Evolutionary conservation across 2,888 invertebrate species (phyloP).

Genomic region (Drosophila mimetica): DNA sequence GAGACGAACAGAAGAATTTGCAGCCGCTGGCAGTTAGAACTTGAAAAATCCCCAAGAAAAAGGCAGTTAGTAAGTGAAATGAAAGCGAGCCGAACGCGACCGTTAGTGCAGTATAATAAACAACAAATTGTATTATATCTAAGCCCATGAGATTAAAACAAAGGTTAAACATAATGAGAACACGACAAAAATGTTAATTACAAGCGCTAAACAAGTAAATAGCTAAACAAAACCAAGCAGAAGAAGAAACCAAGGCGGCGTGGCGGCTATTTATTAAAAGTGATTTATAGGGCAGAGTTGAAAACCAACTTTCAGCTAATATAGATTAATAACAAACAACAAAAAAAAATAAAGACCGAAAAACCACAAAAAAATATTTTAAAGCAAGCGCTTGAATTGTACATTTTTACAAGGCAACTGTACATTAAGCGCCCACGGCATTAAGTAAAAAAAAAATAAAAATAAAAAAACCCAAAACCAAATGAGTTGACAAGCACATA

Average conservation of each 20-base stretch:
- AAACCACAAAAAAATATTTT: constrained; percentile 61
- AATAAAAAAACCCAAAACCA: constrained; percentile 47
- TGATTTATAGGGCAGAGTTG: constrained; percentile 63
- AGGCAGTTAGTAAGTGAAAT: constrained; percentile 20
- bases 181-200: constrained; percentile 53
- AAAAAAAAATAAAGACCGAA: constrained; percentile 38
- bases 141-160: constrained; percentile 52
- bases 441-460: constrained; percentile 46
- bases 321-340: constrained; percentile 55
- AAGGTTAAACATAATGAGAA: constrained; percentile 67
- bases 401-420: constrained; percentile 78
- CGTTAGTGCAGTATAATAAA: constrained; percentile 56
- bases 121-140: constrained; percentile 77
- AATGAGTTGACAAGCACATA: constrained; percentile 50
- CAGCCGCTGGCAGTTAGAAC: constrained; percentile 26
- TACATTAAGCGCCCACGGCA: constrained; percentile 77
- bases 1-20: constrained; percentile 6
- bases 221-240: constrained; percentile 52
- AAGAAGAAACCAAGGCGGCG: constrained; percentile 38
- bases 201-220: constrained; percentile 43
- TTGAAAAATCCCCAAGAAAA: constrained; percentile 30
- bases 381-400: constrained; percentile 79
- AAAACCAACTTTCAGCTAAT: constrained; percentile 74
- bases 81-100: constrained; percentile 15
- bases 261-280: constrained; percentile 66